A percentile compares a stretch with the other conserved stretches of the same genome.
Conservation (phyloP, 2,797 vertebrate genomes). For the Periophthalmus magnuspinnatus region DNA sequence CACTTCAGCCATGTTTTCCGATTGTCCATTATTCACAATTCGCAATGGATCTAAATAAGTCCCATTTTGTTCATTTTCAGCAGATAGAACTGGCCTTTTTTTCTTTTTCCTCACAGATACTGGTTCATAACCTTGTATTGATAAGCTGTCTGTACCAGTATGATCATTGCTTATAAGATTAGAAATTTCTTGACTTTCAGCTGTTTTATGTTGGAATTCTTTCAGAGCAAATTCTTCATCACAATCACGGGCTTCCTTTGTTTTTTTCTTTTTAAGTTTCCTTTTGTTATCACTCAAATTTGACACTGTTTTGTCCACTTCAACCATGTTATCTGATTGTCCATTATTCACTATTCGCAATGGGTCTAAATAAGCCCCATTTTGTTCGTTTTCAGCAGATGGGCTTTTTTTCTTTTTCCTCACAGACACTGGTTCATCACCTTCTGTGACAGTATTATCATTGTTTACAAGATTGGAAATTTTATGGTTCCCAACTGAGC, state of each 20-base stretch:
- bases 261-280: constrained; percentile 33
- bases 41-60: background rate
- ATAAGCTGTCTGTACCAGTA: background rate
- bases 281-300: background rate
- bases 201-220: background rate
- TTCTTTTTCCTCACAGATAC: constrained; percentile 26
- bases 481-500: too few relatives aligned
- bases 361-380: background rate
- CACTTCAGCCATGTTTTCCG: background rate
- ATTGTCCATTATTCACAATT: background rate
- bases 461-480: too few relatives aligned
- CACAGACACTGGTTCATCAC: too few relatives aligned
- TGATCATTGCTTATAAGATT: background rate
- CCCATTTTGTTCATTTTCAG: background rate
- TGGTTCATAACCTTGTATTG: constrained; percentile 8
- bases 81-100: background rate
- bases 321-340: background rate
- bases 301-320: background rate
- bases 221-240: background rate
- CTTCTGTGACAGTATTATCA: background rate
- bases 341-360: background rate
- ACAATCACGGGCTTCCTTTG: background rate
- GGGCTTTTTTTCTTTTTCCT: background rate
- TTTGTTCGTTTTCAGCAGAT: background rate
- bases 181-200: background rate